A percentile compares a stretch with the other conserved stretches of the same genome.
These are phyloP conservation scores for Muscicapa adusta DNA, from an alignment of 2,113 vertebrate species.

Conservation along the genomic window DNA sequence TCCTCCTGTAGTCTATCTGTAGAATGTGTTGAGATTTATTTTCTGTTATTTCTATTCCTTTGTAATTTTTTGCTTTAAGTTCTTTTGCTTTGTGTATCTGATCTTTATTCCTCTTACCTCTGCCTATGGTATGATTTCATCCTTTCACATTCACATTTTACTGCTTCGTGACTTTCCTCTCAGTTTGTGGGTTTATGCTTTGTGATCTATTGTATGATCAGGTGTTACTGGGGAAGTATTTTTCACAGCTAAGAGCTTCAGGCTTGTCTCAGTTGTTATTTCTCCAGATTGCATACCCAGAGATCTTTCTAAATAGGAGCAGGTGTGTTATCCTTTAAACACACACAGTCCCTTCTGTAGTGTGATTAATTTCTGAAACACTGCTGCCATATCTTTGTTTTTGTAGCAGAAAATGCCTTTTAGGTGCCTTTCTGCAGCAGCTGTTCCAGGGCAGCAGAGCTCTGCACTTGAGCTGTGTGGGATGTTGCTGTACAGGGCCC, in stretches of 20 bases:
- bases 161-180: slow-evolving; percentile 17
- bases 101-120: not conserved
- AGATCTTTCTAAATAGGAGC: not conserved
- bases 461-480: not conserved
- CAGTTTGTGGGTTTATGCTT: slow-evolving; percentile 1
- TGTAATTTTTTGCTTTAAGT: slow-evolving; percentile 26
- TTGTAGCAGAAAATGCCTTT: not conserved
- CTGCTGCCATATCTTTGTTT: not conserved
- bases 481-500: not conserved
- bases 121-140: not conserved
- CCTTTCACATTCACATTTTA: not conserved
- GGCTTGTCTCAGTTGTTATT: not conserved
- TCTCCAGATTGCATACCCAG: not conserved
- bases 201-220: not conserved
- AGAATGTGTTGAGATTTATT: slow-evolving; percentile 6
- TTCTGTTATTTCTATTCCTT: not conserved
- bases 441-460: not conserved
- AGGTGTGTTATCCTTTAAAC: not conserved
- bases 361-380: not conserved
- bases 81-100: not conserved
- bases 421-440: not conserved
- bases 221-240: not conserved
- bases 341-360: not conserved
- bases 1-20: slow-evolving; percentile 43
- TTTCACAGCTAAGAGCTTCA: not conserved